Evolutionary conservation across 2,888 invertebrate genomes (phyloP), one percentile per base, ranked within the genome.

Genomic region (Hetaerina titia): DNA sequence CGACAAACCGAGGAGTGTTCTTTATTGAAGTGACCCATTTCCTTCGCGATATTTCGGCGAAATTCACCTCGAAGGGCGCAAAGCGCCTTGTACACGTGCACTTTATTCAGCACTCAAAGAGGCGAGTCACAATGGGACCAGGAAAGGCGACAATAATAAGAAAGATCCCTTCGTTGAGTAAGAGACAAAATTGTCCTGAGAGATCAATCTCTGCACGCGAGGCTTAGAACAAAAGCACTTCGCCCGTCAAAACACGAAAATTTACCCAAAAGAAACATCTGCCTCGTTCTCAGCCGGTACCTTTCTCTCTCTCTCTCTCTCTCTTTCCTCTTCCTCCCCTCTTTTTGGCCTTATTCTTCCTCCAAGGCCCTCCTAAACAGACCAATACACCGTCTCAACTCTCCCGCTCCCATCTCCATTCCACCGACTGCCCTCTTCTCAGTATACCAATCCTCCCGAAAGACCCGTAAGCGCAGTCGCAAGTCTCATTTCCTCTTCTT

Each of bases 151-250:
- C 31, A 81, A 31, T 81, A 81, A 81, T 13, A 31, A 11, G 31
- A 81, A 81, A 11, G 9, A 45, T 45, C 31, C 81, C 31, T n/a
- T 11, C 22, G 81, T 31, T 8, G 81, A 31, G 69, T 81, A 31
- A 1, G 15, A 31, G 81, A 81, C 81, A 31, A 81, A 45, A 81
- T 22, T n/a, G 69, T 19, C 15, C 57, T 19, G n/a, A 57, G 22
- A 22, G 45, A 92, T 92, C 69, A 92, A 92, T 92, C 92, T 92
- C 92, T 31, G 92, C 92, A 92, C 64, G 92, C 92, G 92, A 92
- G 56, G 64, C 92, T 13, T 92, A 64, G 92, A 92, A 92, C 92
- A 92, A 92, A 69, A 69, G 92, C n/a, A 56, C 22, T 69, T 57
- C 92, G 22, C 22, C 22, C 69, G 92, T 92, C 92, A 74, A 92